Base-by-base conservation (phyloP, 1,140 invertebrate species). In the Drosophila aff. region DNA sequence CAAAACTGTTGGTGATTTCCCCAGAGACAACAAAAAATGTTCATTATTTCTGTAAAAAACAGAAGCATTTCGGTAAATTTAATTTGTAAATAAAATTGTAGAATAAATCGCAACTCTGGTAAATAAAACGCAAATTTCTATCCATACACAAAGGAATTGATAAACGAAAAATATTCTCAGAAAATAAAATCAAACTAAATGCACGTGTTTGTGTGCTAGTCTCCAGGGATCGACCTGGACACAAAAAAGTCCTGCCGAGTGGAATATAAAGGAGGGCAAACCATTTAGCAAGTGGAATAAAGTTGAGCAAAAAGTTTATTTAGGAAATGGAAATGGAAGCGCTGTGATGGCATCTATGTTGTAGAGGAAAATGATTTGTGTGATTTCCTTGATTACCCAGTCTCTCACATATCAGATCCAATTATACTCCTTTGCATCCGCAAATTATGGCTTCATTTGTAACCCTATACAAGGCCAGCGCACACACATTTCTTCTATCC, bases 171-270 rank as follows among this genome's bases (percentile, higher is more conserved):
- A 28, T 78, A 40, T 63, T 50, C 43, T n/a, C 55, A 13, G 13
- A 38, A 77, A 77, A 77, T 68, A 69, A 69, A 77, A 76, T 76
- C 57, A 68, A 78, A 78, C 75, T 78, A 78, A 78, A 69, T 69
- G 55, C 53, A 52, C 57, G 52, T 76, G 61, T 66, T 57, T 77
- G 74, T 57, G 28, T 69, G 57, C 40, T 3, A 69, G 31, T 78
- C 75, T 40, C 50, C 13, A 40, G 75, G 75, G 74, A 6, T 49
- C 0, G 21, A 11, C n/a, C 46, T 18, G 38, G 40, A 33, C 64
- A 67, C 53, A 67, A 59, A 68, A 77, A 57, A 60, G 18, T 41
- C 57, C 26, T 15, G 36, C 21, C 16, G n/a, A 40, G 60, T 13
- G 38, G 33, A 28, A 46, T 55, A 58, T 52, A 47, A 28, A 38